Evolutionary conservation across 2,888 invertebrate genomes (phyloP).

Genomic region (Saturnia pavonia): DNA sequence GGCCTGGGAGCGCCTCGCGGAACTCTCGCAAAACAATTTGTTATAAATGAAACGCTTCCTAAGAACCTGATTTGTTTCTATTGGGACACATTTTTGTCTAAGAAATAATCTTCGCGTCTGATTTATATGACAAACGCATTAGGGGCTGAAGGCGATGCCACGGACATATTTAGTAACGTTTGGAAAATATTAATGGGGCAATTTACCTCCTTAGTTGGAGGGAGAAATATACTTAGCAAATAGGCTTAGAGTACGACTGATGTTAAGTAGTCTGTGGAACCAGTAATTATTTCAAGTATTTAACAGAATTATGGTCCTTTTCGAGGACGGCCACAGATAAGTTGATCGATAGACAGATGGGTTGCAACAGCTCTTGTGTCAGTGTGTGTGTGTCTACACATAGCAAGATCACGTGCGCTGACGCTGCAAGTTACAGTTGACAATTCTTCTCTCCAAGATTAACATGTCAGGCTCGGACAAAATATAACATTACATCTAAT

Average conservation of each 20-base stretch:
- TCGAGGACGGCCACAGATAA: no score
- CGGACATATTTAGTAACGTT: neutral
- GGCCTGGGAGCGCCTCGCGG: neutral
- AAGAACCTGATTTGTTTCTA: conserved; percentile 6
- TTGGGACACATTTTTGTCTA: neutral
- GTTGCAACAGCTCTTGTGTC: no score
- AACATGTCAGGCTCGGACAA: no score
- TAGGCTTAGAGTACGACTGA: neutral
- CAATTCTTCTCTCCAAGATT: no score
- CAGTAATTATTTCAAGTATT: no score
- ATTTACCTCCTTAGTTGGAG: neutral
- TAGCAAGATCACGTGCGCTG: no score
- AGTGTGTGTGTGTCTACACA: no score
- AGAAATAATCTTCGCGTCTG: neutral
- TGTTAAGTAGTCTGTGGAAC: no score
- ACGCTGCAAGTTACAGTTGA: no score
- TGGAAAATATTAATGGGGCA: neutral
- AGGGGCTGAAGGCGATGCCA: neutral
- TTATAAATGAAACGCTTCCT: conserved; percentile 5
- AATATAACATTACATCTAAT: no score
- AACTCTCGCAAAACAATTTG: conserved; percentile 7
- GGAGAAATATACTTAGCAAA: neutral
- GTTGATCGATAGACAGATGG: no score
- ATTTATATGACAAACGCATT: conserved; percentile 4
- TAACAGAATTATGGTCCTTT: no score